These are phyloP conservation scores for Crypturellus tataupa DNA, from an alignment of 2,797 vertebrate species.

Conservation along the genomic window DNA sequence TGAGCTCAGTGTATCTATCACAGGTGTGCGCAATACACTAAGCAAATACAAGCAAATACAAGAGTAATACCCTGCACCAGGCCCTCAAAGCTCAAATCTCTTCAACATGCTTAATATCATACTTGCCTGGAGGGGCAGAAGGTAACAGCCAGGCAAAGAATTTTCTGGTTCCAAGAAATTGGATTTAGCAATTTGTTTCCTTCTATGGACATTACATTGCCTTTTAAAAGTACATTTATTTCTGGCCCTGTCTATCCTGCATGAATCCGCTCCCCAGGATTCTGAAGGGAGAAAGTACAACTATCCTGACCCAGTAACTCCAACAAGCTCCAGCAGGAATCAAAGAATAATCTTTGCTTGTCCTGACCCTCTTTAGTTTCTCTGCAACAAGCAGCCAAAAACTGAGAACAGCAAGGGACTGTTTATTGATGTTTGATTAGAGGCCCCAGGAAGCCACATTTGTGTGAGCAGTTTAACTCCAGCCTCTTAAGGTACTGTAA, in stretches of 20 bases:
- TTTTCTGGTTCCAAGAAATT: not conserved
- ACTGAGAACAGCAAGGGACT: not conserved
- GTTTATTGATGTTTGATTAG: not conserved
- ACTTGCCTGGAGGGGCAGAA: not conserved
- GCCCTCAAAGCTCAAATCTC: not conserved
- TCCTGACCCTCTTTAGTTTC: not conserved
- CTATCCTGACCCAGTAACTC: not conserved
- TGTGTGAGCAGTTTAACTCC: not conserved
- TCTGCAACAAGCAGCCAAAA: not conserved
- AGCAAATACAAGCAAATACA: constrained; percentile 32
- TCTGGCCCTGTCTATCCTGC: not conserved
- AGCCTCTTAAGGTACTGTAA: not conserved
- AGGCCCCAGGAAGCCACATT: not conserved
- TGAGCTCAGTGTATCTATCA: not conserved
- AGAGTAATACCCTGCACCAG: not conserved
- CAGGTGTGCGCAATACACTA: not conserved
- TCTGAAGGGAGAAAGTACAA: not conserved
- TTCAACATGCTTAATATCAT: not conserved
- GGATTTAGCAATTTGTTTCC: constrained; percentile 30
- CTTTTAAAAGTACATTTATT: constrained; percentile 42
- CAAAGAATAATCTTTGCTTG: not conserved
- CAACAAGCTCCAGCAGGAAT: not conserved
- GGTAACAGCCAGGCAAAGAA: constrained; percentile 4
- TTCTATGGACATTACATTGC: not conserved
- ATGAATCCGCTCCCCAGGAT: not conserved